phyloP scores from a whole-genome alignment of 2,797 vertebrate species.

The Parauchenoglanis ngamensis region DNA sequence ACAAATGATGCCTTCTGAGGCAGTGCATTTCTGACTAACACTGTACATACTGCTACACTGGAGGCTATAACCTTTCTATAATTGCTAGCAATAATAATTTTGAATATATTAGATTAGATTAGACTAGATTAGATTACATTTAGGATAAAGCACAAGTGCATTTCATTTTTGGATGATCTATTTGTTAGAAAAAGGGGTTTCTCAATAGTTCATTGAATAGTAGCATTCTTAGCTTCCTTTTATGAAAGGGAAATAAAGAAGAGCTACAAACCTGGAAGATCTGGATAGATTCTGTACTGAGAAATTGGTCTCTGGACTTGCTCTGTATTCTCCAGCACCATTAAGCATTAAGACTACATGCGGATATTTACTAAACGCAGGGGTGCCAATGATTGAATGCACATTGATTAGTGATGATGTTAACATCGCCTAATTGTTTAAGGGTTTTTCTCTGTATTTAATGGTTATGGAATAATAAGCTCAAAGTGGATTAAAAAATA shows the following conservation, averaged over 20 bases:
- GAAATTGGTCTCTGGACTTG: not conserved
- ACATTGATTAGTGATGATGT: not conserved
- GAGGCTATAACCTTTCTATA: not conserved
- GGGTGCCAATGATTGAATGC: not conserved
- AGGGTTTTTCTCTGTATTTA: not conserved
- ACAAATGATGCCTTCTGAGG: not conserved
- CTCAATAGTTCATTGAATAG: not conserved
- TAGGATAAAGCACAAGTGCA: not conserved
- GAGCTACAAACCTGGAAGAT: not conserved
- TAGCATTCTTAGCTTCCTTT: not conserved
- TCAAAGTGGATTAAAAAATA: not conserved
- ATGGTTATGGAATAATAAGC: not conserved
- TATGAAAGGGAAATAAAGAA: too few relatives aligned
- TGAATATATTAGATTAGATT: not conserved
- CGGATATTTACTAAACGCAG: not conserved
- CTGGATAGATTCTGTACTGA: not conserved
- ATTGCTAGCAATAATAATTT: not conserved
- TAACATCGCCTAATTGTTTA: not conserved
- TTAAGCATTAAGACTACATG: not conserved
- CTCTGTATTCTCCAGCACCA: not conserved
- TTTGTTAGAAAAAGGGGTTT: slow-evolving; percentile 3
- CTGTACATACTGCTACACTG: not conserved
- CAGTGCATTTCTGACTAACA: not conserved
- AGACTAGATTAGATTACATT: not conserved
- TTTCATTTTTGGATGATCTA: not conserved